These are phyloP conservation scores for Aurelia aurita DNA, from an alignment of 30 jellyfish, hydroid and myxozoan species.

Conservation along the genomic window DNA sequence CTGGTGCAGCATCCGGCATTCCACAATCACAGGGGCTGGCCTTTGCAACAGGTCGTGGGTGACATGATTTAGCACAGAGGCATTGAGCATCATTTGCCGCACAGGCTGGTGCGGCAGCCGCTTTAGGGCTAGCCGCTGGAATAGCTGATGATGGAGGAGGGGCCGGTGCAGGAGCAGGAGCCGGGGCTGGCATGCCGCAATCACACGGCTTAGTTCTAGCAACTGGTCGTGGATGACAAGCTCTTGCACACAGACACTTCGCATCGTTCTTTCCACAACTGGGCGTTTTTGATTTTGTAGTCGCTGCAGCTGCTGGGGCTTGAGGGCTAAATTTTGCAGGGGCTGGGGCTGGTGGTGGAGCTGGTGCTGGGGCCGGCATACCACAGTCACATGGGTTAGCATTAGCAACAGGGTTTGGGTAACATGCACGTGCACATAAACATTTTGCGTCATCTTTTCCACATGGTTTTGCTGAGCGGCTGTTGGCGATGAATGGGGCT, in stretches of 20 bases:
- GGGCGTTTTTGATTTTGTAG: conserved; percentile 31
- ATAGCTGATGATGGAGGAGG: conserved; percentile 26
- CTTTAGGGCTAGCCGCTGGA: background rate
- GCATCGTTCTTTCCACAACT: conserved; percentile 57
- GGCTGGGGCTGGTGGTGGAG: conserved; percentile 47
- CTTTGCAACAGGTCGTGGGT: conserved; percentile 71
- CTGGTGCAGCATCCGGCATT: conserved; percentile 59
- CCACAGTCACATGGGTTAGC: conserved; percentile 79
- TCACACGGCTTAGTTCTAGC: conserved; percentile 71
- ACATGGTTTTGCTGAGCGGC: conserved; percentile 56
- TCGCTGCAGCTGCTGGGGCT: conserved; percentile 12
- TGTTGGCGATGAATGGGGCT: conserved; percentile 49
- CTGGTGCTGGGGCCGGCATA: conserved; percentile 64
- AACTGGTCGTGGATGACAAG: conserved; percentile 69
- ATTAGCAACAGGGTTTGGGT: conserved; percentile 73
- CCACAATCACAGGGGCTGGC: conserved; percentile 73
- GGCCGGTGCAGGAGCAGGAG: conserved; percentile 17
- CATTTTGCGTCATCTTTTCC: conserved; percentile 73
- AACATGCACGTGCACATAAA: conserved; percentile 73
- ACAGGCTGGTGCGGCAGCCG: conserved; percentile 12
- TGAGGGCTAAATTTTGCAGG: conserved; percentile 6
- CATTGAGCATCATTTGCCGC: conserved; percentile 66
- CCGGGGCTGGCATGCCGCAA: conserved; percentile 80
- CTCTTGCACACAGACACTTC: conserved; percentile 75
- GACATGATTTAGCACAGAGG: conserved; percentile 74